Evolutionary conservation across 2,113 vertebrate species (phyloP).

Genomic region (Turnix velox): DNA sequence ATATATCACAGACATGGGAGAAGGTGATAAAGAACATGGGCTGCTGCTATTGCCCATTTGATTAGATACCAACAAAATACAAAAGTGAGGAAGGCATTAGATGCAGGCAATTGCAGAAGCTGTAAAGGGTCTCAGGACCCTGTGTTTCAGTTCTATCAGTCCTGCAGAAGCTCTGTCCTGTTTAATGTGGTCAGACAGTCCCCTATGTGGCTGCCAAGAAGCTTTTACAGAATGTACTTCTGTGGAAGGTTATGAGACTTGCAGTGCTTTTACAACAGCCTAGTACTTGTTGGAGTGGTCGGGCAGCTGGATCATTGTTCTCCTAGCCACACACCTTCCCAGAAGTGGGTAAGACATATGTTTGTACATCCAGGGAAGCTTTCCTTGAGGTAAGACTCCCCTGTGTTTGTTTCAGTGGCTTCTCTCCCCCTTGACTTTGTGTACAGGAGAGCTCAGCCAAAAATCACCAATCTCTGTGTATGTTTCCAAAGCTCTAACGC

Average conservation of each 20-base stretch:
- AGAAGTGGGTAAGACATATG: background rate
- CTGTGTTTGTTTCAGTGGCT: background rate
- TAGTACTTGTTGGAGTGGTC: background rate
- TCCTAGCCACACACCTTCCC: fast-evolving
- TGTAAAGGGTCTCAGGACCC: background rate
- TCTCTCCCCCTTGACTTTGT: background rate
- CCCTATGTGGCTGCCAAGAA: background rate
- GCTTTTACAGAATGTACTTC: background rate
- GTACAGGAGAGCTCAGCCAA: background rate
- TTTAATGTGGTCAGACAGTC: background rate
- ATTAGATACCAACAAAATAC: background rate
- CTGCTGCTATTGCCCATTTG: background rate
- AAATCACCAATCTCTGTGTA: fast-evolving
- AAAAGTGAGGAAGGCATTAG: background rate
- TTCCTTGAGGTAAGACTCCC: background rate
- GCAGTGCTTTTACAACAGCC: background rate
- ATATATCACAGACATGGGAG: background rate
- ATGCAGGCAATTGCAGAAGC: background rate
- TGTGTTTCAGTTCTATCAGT: background rate
- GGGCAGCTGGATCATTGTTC: background rate
- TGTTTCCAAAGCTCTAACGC: background rate
- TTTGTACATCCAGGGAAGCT: background rate
- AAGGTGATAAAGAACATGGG: background rate
- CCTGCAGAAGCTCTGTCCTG: background rate
- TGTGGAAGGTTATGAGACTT: background rate